Conservation (phyloP, 2,113 vertebrate species). For the Poeciliopsis turrubarensis region DNA sequence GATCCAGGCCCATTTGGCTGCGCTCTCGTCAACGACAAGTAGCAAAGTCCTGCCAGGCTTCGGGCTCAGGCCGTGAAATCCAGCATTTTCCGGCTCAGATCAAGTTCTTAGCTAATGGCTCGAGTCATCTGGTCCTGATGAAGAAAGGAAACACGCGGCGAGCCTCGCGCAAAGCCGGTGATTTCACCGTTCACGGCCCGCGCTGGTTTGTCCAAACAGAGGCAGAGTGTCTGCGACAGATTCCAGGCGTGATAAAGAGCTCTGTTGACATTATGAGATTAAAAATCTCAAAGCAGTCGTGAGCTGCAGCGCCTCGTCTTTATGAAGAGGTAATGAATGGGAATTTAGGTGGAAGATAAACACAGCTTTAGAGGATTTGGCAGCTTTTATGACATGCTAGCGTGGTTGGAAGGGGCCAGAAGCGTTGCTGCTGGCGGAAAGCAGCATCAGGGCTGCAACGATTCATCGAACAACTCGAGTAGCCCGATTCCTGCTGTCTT, state of each 20-base stretch:
- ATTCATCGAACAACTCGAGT: too few relatives aligned
- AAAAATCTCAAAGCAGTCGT: slow-evolving; percentile 34
- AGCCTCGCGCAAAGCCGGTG: slow-evolving; percentile 18
- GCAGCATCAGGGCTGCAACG: too few relatives aligned
- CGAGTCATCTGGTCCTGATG: slow-evolving; percentile 72
- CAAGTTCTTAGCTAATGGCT: slow-evolving; percentile 66
- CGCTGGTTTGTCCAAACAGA: slow-evolving; percentile 55
- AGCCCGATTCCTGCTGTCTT: too few relatives aligned
- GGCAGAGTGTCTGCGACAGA: slow-evolving; percentile 57
- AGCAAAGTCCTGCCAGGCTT: slow-evolving; percentile 33
- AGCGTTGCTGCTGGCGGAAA: too few relatives aligned
- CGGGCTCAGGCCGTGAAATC: slow-evolving; percentile 57
- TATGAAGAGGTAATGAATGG: slow-evolving; percentile 3
- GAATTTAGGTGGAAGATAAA: slow-evolving; percentile 16
- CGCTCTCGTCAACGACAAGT: slow-evolving; percentile 59
- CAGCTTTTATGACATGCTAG: background rate
- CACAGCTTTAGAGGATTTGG: slow-evolving; percentile 11
- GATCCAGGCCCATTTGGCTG: slow-evolving; percentile 21
- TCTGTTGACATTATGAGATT: slow-evolving; percentile 54
- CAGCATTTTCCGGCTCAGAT: slow-evolving; percentile 61
- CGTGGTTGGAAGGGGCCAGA: too few relatives aligned
- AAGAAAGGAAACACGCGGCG: slow-evolving; percentile 59
- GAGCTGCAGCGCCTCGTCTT: slow-evolving; percentile 14
- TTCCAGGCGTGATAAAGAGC: slow-evolving; percentile 46
- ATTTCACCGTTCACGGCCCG: slow-evolving; percentile 30